phyloP scores from a whole-genome alignment of 1,140 invertebrate species.

The Triops longicaudatus region DNA sequence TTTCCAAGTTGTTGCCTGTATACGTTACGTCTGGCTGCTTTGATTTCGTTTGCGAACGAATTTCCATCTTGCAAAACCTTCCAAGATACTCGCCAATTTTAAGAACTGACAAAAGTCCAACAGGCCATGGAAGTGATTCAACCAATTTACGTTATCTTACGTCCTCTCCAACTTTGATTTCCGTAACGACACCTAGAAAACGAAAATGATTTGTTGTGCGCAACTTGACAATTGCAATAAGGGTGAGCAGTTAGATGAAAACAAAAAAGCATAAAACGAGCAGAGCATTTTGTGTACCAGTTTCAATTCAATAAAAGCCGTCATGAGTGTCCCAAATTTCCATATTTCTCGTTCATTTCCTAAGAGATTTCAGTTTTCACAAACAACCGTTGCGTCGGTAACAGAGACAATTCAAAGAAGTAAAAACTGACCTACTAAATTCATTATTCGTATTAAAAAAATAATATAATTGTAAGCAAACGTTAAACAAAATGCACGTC shows the following conservation, averaged over 20 bases:
- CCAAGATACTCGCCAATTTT: background rate
- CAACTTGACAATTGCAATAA: conserved; percentile 12
- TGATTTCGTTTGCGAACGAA: background rate
- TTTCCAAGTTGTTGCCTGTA: background rate
- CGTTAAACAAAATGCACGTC: too few relatives aligned
- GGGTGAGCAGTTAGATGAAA: background rate
- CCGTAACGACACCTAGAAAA: background rate
- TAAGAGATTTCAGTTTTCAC: background rate
- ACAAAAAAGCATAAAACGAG: background rate
- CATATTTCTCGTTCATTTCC: background rate
- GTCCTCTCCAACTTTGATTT: background rate
- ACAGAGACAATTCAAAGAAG: too few relatives aligned
- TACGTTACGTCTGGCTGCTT: background rate
- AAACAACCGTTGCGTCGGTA: background rate
- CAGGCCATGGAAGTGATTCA: background rate
- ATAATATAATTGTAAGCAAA: too few relatives aligned
- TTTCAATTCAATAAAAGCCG: conserved; percentile 15
- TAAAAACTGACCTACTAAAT: too few relatives aligned
- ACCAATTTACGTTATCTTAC: background rate
- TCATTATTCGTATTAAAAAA: too few relatives aligned
- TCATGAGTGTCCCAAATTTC: background rate
- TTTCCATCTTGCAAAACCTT: background rate
- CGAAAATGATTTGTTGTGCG: background rate
- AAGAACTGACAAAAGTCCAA: background rate
- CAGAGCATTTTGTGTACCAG: conserved; percentile 11